Conservation (phyloP, 2,888 invertebrate species). For the Noctuana brunneofusca region DNA sequence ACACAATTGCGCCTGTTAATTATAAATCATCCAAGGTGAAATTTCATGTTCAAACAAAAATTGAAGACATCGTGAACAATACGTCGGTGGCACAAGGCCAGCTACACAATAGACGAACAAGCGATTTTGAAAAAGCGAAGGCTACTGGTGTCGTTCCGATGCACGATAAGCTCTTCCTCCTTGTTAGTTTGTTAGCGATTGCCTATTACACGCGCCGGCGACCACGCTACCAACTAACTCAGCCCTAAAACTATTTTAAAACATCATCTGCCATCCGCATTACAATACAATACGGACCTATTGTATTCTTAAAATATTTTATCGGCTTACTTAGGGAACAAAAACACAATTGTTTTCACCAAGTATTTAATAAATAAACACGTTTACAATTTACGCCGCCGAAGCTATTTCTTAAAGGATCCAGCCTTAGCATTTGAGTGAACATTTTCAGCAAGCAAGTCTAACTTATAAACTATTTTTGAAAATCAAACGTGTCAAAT, state of each 20-base stretch:
- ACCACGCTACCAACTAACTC: conserved; percentile 43
- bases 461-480: conserved; percentile 33
- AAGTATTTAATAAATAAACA: conserved; percentile 76
- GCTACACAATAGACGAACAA: conserved; percentile 61
- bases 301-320: conserved; percentile 33
- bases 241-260: conserved; percentile 36
- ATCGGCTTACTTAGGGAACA: conserved; percentile 21
- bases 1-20: conserved; percentile 55
- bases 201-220: conserved; percentile 67
- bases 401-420: conserved; percentile 65
- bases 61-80: conserved; percentile 58
- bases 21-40: conserved; percentile 70
- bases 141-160: conserved; percentile 61
- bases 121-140: conserved; percentile 78
- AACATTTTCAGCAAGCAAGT: conserved; percentile 44
- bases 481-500: conserved; percentile 20
- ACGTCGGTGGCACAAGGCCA: conserved; percentile 51
- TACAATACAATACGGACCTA: conserved; percentile 21
- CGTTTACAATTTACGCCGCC: conserved; percentile 66
- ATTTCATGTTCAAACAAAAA: conserved; percentile 67
- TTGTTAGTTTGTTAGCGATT: conserved; percentile 63
- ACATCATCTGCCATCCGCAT: conserved; percentile 28
- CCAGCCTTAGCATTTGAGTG: conserved; percentile 57
- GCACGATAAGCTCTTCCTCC: conserved; percentile 68
- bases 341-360: conserved; percentile 45